Base-by-base conservation (phyloP, 64 coral and sea anemone genomes). In the Actinia tenebrosa region DNA sequence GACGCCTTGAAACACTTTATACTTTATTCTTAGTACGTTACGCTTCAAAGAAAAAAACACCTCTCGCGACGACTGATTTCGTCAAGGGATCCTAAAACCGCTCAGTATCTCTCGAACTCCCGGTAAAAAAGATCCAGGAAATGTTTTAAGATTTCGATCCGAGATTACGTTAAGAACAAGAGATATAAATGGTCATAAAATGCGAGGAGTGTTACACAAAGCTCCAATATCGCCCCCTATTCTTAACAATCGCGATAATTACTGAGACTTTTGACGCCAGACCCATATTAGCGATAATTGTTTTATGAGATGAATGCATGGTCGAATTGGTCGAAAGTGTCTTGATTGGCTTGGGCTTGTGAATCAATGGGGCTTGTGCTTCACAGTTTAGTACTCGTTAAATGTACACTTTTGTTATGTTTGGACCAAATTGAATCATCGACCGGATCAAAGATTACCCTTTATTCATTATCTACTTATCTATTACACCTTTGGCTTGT, bases 231-330 rank as follows among this genome's bases (percentile, higher is more conserved):
- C 42, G 69, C n/a, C 26, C 30, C 69, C 23, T 75, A 43, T 75
- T 75, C n/a, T 75, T 42, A 14, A 75, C n/a, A 75, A 30, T 1
- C n/a, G n/a, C 2, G n/a, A 16, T 42, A 75, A 75, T 75, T 75
- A 75, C 69, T 30, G n/a, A 75, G 69, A 75, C 69, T 42, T 75
- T 75, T 42, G 69, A 75, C 69, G 69, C 69, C 69, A 75, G 4
- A 14, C 69, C 69, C 26, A 43, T 75, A 75, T 30, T 75, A 75
- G 25, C 27, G 69, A 75, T 75, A 43, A 75, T 75, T 75, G 26
- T 75, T 75, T 30, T 75, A 75, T 16, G 23, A 75, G 22, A 42
- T 75, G 23, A 42, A 66, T 20, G 63, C 63, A 66, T 66, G 63
- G 69, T 11, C 69, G 26, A 75, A 75, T 75, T 42, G 69, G 69